Evolutionary conservation across 1,140 invertebrate species (phyloP), one percentile per base, ranked within the genome.

Genomic region (Bombus haemorrhoidalis): DNA sequence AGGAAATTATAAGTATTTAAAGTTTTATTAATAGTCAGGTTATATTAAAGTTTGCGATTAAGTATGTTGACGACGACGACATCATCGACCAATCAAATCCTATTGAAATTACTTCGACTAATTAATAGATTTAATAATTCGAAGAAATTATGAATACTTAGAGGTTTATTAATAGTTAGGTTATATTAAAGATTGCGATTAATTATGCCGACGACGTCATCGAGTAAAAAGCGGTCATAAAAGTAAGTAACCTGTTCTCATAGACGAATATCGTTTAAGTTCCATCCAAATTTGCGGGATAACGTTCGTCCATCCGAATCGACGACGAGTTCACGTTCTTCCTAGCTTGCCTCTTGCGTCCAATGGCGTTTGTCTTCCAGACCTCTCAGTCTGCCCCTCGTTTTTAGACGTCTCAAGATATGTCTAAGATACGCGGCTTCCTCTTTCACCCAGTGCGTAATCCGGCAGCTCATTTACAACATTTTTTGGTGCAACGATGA

Each of bases 391-490:
- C 82, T 64, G 73, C 59, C 82, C 39, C 53, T 80, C 68, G 74
- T 74, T 83, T 73, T 80, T 80, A 85, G 76, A 59, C 68, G 76
- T 80, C 83, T 85, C 83, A 79, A 84, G 83, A 84, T 84, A 69
- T 68, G 64, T 78, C 64, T 59, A 69, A 83, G 82, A 59, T 83
- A 78, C 74, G 28, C 15, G 74, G 34, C 34, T n/a, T 41, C 41
- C 43, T 68, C 78, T 69, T 43, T 76, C 28, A 32, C 12, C 43
- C 25, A 32, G 15, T 43, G 41, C 53, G 77, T 69, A 64, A 85
- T 85, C 68, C 39, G 39, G 39, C 68, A 73, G 76, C 76, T 85
- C 76, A 22, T 85, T 85, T 85, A 71, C 74, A 47, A 68, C 62
- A 77, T 83, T 53, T 62, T 57, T 78, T 62, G 81, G 77, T 83